These are phyloP conservation scores for Siphonodentalium dalli DNA, from an alignment of 2,888 invertebrate species.

Conservation along the genomic window DNA sequence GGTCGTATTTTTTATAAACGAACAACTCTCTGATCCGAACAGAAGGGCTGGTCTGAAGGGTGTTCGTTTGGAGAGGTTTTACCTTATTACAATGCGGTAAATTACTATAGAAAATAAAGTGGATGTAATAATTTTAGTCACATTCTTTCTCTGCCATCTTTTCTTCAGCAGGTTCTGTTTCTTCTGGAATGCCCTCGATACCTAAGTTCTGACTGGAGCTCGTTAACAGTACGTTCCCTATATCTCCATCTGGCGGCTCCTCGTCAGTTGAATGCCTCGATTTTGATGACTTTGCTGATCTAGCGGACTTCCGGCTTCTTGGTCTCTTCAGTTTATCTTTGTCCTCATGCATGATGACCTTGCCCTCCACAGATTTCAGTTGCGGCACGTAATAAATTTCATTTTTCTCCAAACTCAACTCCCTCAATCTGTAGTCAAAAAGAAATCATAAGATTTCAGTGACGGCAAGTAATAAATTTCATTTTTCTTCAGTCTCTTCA, in stretches of 20 bases:
- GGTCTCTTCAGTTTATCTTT: constrained; percentile 29
- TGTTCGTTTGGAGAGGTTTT: too few species aligned
- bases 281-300: constrained; percentile 27
- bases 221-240: constrained; percentile 16
- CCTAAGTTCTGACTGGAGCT: not conserved
- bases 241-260: constrained; percentile 5
- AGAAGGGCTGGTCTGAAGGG: too few species aligned
- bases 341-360: constrained; percentile 45
- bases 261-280: not conserved
- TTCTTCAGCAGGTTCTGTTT: not conserved
- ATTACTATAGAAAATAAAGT: too few species aligned
- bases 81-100: too few species aligned
- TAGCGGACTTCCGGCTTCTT: constrained; percentile 29
- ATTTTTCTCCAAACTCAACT: constrained; percentile 61
- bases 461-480: not conserved
- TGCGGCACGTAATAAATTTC: constrained; percentile 58
- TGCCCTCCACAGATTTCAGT: constrained; percentile 55
- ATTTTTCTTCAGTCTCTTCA: not conserved
- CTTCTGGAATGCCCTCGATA: too few species aligned
- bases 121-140: too few species aligned
- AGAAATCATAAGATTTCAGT: not conserved
- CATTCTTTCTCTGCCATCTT: too few species aligned
- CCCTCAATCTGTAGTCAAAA: constrained; percentile 46
- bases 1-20: too few species aligned
- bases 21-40: too few species aligned